Conservation (phyloP, 1,140 invertebrate species). For the Pogonomyrmex barbatus region DNA sequence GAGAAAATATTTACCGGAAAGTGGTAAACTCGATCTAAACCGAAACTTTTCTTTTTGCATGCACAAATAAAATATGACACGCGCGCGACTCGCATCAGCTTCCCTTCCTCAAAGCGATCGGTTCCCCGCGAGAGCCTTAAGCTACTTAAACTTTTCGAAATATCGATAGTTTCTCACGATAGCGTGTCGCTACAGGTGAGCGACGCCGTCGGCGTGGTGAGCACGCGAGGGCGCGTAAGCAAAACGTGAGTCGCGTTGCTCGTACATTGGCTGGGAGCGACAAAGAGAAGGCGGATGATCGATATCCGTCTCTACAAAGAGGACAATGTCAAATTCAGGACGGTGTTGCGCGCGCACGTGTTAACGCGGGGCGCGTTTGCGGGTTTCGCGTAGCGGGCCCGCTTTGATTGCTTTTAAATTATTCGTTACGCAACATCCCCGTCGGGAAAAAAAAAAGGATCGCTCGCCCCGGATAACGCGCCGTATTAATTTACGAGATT, state of each 20-base stretch:
- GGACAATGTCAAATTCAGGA: conserved; percentile 76
- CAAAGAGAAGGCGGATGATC: conserved; percentile 72
- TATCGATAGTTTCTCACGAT: conserved; percentile 43
- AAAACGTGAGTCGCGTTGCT: conserved; percentile 68
- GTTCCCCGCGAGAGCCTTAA: conserved; percentile 10
- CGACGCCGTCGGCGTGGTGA: conserved; percentile 6
- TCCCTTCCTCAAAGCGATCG: conserved; percentile 14
- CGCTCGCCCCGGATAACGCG: conserved; percentile 15
- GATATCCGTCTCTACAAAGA: conserved; percentile 72
- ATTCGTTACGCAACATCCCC: conserved; percentile 62
- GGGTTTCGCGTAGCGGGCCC: conserved; percentile 50
- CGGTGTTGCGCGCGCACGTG: conserved; percentile 62
- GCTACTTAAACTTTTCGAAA: conserved; percentile 54
- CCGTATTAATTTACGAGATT: conserved; percentile 56
- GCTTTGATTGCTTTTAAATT: conserved; percentile 67
- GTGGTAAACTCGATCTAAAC: not conserved
- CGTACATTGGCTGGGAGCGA: conserved; percentile 56
- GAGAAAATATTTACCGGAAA: conserved; percentile 8
- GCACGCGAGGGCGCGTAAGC: conserved; percentile 41
- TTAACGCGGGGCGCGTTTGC: conserved; percentile 62
- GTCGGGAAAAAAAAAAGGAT: conserved; percentile 45
- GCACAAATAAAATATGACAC: not conserved
- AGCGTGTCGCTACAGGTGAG: conserved; percentile 50
- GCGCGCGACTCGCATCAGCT: conserved; percentile 6
- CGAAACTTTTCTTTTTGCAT: not conserved